Evolutionary conservation across 2,888 invertebrate species (phyloP).

Genomic region (Patella pellucida): DNA sequence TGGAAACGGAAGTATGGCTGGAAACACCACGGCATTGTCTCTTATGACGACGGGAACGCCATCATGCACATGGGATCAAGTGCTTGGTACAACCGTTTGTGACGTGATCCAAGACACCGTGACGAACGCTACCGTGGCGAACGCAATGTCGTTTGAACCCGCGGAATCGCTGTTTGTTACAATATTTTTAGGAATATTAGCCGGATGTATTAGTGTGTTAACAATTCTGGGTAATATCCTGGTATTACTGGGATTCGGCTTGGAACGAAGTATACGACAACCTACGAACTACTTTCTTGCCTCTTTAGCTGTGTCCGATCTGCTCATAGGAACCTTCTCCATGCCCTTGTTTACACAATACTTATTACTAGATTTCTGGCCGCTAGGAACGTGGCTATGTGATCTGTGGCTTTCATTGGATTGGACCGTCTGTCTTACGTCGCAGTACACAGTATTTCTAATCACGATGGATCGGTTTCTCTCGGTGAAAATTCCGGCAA

Average conservation of each 20-base stretch:
- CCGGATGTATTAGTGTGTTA: conserved; percentile 89
- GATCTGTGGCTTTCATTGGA: conserved; percentile 99
- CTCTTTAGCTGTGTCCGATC: conserved; percentile 95
- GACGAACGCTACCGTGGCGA: background rate
- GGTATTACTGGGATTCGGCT: conserved; percentile 93
- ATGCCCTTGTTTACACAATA: conserved; percentile 99
- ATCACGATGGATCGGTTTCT: conserved; percentile 99
- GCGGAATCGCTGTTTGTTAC: conserved; percentile 89
- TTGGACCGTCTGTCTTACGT: conserved; percentile 98
- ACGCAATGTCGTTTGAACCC: background rate
- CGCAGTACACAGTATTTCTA: conserved; percentile 97
- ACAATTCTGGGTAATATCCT: conserved; percentile 96
- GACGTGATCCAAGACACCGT: background rate
- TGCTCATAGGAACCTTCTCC: conserved; percentile 96
- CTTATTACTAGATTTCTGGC: conserved; percentile 96
- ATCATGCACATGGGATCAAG: conserved; percentile 17
- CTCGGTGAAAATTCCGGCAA: conserved; percentile 97
- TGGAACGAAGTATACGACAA: conserved; percentile 90
- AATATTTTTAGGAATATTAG: conserved; percentile 87
- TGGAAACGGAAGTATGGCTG: background rate
- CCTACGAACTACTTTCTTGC: conserved; percentile 99
- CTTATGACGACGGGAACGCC: conserved; percentile 24
- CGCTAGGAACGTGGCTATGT: conserved; percentile 93
- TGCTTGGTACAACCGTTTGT: background rate
- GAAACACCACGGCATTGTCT: conserved; percentile 2